These are phyloP conservation scores for Tenthredo scrophulariae DNA, from an alignment of 2,888 invertebrate species.

Conservation along the genomic window DNA sequence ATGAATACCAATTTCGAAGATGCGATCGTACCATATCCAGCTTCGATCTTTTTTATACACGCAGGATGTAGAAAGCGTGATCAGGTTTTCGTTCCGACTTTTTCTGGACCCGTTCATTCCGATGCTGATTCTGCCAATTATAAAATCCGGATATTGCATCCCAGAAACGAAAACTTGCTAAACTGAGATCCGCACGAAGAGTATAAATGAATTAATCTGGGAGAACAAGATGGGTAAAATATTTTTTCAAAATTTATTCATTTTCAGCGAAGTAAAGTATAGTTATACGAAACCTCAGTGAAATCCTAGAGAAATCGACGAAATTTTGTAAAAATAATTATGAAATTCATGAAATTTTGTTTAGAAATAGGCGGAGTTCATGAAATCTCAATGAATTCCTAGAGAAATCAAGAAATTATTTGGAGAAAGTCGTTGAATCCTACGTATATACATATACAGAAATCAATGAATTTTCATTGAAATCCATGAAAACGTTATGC, in stretches of 20 bases:
- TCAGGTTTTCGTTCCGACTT: no score
- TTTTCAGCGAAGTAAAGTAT: background rate
- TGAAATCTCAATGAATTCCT: background rate
- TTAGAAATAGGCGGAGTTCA: background rate
- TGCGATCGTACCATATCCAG: background rate
- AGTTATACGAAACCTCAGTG: background rate
- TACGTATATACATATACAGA: background rate
- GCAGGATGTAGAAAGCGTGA: background rate
- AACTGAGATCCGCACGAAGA: background rate
- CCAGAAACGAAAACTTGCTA: background rate
- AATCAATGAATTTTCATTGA: background rate
- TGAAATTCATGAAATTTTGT: background rate
- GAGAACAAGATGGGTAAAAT: no score
- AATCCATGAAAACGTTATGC: background rate
- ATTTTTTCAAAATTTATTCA: background rate
- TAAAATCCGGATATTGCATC: background rate
- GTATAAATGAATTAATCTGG: background rate
- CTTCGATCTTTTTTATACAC: background rate
- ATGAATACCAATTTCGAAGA: background rate
- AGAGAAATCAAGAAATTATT: background rate
- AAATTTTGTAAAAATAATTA: background rate
- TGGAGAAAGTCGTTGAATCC: background rate
- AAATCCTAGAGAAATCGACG: background rate
- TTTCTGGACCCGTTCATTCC: no score
- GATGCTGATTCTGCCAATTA: background rate